Base-by-base conservation (phyloP, 2,797 vertebrate species). In the Xyrichtys novacula region DNA sequence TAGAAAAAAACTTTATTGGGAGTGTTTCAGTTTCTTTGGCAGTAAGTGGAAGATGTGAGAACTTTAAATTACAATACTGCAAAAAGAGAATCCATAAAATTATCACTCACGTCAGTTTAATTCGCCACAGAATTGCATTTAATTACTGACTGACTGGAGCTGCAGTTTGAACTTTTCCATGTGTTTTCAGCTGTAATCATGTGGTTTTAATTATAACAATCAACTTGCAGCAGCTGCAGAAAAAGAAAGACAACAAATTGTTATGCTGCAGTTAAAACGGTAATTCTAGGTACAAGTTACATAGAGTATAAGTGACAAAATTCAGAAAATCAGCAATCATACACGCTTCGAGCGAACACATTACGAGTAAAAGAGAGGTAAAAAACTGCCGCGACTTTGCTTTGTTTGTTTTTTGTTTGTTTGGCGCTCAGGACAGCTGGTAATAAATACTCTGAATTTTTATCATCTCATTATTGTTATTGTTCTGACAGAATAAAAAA, bases 81-180 rank as follows among this genome's bases (percentile, higher is more conserved):
- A 34, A 57, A 68, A 7, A 54, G 16, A 29, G n/a, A 65, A 56
- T 40, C 25, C 26, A 52, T 69, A 54, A 74, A 78, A 81, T 68
- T 3, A 57, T 65, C 57, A 58, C 56, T 66, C 34, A 58, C 64
- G 71, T 19, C 15, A 12, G 40, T 65, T 79, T 66, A 48, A 86
- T 80, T 83, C 81, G 66, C 71, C 50, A 65, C 54, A 53, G 58
- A 71, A 44, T 61, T 76, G 55, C 32, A 22, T 71, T 81, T 76
- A 76, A 84, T 86, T 80, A 77, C 31, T 28, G 48, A 44, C 32
- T 43, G 59, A 81, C 46, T 78, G 49, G 63, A 78, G 61, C 49
- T 26, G n/a, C 31, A 64, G 71, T 54, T 77, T 65, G 58, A 80
- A 66, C 72, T 47, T 57, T 65, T 71, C 62, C 40, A 62, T 73